Base-by-base conservation (phyloP, 1,140 invertebrate species). In the Drosophila ananassae region DNA sequence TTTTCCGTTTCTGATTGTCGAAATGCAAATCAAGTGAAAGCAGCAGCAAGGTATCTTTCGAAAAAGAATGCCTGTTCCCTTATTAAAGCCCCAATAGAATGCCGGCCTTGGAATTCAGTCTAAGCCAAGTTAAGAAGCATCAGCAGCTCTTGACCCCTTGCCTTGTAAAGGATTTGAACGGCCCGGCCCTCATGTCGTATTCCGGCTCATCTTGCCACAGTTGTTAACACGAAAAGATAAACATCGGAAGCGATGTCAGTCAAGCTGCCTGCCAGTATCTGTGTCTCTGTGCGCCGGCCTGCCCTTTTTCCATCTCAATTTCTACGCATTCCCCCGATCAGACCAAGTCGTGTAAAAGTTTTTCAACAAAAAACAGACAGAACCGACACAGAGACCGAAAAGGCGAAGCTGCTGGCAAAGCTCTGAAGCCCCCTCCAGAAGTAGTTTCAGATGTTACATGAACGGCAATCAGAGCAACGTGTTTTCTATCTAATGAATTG, bases 241-340 rank as follows among this genome's bases (percentile, higher is more conserved):
- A 80, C 81, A 89, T 89, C 85, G 77, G 81, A 89, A 90, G 85
- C 69, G 80, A 85, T 89, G 85, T 90, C 85, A 89, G 85, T 90
- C 80, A 89, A 76, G 74, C 69, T 58, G 69, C 59, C 59, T 55
- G 41, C 59, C 55, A 41, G 59, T 63, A 30, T 52, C 59, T 41
- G 48, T 66, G 50, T 69, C 54, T 53, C 47, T 13, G 30, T 2
- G 51, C 34, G 51, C 51, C 9, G 13, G 41, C 28, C 60, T 17
- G 0, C 48, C 47, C 51, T 53, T 48, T 39, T 24, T 24, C 30
- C 34, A 59, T 58, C 60, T 56, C 46, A 30, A 55, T 68, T 37
- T 47, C 34, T 32, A 69, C 69, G 44, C 66, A 54, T 39, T 57
- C 34, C 39, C 52, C 22, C 52, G 34, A 52, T 64, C 63, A 73